These are phyloP conservation scores for Polymixis lichenea DNA, from an alignment of 2,888 invertebrate genomes.

Conservation along the genomic window DNA sequence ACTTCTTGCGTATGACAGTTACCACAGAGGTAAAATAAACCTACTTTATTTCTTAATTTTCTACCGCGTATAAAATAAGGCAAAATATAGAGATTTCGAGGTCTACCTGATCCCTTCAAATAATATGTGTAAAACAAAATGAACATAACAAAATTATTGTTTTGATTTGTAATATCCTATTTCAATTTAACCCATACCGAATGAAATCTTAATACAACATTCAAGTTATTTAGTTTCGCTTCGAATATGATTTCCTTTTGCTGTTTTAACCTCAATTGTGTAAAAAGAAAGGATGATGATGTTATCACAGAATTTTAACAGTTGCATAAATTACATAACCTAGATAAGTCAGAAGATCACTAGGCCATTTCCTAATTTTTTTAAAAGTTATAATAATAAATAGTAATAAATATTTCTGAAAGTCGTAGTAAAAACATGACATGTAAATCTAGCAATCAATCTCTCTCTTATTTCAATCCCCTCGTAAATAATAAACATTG, in stretches of 20 bases:
- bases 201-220: conserved; percentile 36
- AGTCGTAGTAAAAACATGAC: not conserved
- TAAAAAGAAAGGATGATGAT: conserved; percentile 1
- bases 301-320: conserved; percentile 4
- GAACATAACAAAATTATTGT: conserved; percentile 6
- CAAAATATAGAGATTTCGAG: not conserved
- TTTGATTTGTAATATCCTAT: conserved; percentile 29
- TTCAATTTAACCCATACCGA: conserved; percentile 24
- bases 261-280: conserved; percentile 9
- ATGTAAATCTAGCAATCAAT: not conserved
- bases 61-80: not conserved
- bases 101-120: not conserved
- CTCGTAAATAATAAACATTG: not conserved
- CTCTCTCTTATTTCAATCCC: no score
- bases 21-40: not conserved
- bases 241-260: conserved; percentile 8
- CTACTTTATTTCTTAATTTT: not conserved
- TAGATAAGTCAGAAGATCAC: not conserved
- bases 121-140: not conserved
- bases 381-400: not conserved
- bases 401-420: not conserved
- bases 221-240: conserved; percentile 38
- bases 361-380: conserved; percentile 17
- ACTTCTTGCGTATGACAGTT: not conserved
- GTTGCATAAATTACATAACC: conserved; percentile 7